phyloP scores from a whole-genome alignment of 2,888 invertebrate genomes.

The Geophilus truncorum region DNA sequence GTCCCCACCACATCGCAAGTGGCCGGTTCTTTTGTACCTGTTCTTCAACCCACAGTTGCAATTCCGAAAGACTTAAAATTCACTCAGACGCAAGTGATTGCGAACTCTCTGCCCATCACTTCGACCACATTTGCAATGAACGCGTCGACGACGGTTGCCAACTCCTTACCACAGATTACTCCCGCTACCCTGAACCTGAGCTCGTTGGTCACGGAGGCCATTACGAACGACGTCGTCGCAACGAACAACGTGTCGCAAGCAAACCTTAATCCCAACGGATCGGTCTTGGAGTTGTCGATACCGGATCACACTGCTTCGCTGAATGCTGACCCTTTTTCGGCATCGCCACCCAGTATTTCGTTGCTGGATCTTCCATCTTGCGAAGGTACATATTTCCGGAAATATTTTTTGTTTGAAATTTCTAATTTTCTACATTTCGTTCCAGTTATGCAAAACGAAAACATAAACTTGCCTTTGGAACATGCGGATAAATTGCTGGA shows the following conservation, averaged over 20 bases:
- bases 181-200: not conserved
- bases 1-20: constrained; percentile 35
- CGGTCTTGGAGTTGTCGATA: not conserved
- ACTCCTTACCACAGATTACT: not conserved
- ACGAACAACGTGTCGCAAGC: not conserved
- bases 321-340: not conserved
- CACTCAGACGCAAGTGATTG: constrained; percentile 25
- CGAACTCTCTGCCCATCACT: constrained; percentile 18
- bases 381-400: constrained; percentile 26
- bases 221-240: not conserved
- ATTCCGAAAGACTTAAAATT: constrained; percentile 14
- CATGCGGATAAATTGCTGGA: constrained; percentile 43
- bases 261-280: not conserved
- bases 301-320: not conserved
- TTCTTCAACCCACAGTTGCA: constrained; percentile 31
- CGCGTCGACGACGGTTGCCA: constrained; percentile 1
- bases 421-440: not conserved
- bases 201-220: not conserved
- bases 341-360: constrained; percentile 38
- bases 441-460: not conserved
- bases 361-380: constrained; percentile 36
- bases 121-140: not conserved
- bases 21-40: constrained; percentile 36
- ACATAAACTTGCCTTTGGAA: constrained; percentile 40
- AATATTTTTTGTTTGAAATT: too few relatives aligned